Evolutionary conservation across 2,888 invertebrate genomes (phyloP).

Genomic region (Drosophila vallismaia): DNA sequence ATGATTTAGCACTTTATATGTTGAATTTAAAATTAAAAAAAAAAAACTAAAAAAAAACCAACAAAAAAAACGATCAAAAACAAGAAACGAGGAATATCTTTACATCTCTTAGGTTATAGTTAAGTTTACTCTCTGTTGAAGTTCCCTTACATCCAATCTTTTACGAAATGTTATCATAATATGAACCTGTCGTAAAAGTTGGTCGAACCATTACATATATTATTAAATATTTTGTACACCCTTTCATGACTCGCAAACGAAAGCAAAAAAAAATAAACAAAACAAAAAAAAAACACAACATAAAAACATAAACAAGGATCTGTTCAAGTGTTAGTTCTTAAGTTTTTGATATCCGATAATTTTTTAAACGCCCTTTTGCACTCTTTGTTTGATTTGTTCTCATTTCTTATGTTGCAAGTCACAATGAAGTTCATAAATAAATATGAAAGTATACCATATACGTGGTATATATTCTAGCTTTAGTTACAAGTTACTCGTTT

Average conservation of each 20-base stretch:
- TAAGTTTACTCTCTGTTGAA: constrained; percentile 62
- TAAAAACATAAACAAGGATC: constrained; percentile 16
- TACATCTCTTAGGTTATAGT: constrained; percentile 48
- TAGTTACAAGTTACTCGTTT: constrained; percentile 66
- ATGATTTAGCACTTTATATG: constrained; percentile 65
- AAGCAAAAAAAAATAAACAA: constrained; percentile 17
- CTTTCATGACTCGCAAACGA: constrained; percentile 21
- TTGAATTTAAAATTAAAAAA: constrained; percentile 51
- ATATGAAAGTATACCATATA: constrained; percentile 22
- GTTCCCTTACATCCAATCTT: constrained; percentile 40
- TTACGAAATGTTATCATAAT: constrained; percentile 39
- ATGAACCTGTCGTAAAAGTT: constrained; percentile 50
- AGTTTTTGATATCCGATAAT: constrained; percentile 36
- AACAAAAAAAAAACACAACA: too few species aligned
- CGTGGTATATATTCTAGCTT: constrained; percentile 36
- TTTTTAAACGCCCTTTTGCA: constrained; percentile 47
- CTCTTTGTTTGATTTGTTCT: constrained; percentile 75
- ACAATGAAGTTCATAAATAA: constrained; percentile 55
- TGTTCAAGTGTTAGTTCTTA: constrained; percentile 45
- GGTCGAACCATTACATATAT: constrained; percentile 31
- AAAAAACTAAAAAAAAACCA: constrained; percentile 2
- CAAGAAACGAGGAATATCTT: constrained; percentile 25
- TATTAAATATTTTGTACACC: constrained; percentile 40
- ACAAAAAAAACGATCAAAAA: constrained; percentile 12
- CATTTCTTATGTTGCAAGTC: constrained; percentile 71